These are phyloP conservation scores for Bryconaethiops microstoma DNA, from an alignment of 2,797 vertebrate species.

Conservation along the genomic window DNA sequence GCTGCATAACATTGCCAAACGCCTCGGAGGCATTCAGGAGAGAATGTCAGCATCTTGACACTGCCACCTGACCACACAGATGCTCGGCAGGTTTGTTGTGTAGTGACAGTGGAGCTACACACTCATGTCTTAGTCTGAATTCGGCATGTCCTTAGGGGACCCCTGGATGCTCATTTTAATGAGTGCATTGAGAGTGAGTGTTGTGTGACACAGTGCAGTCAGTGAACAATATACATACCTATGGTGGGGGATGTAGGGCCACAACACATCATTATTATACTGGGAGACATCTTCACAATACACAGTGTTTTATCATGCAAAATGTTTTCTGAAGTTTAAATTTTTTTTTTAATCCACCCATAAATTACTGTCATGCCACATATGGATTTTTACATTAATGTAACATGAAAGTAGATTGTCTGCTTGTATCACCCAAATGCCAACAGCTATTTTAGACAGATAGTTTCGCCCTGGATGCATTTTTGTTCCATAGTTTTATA, in stretches of 20 bases:
- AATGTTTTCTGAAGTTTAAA: no score
- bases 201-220: background rate
- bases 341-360: no score
- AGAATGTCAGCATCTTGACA: background rate
- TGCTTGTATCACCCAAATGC: no score
- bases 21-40: background rate
- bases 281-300: no score
- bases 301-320: no score
- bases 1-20: background rate
- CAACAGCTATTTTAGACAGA: no score
- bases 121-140: background rate
- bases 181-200: background rate
- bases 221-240: background rate
- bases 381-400: no score
- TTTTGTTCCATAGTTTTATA: no score
- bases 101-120: background rate
- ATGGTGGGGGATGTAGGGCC: background rate
- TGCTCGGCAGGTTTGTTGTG: background rate
- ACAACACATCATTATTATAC: background rate
- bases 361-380: no score
- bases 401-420: no score
- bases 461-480: no score
- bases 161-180: background rate
- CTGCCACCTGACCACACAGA: background rate
- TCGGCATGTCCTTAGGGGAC: conserved; percentile 10